Base-by-base conservation (phyloP, 64 coral and sea anemone genomes). In the Orbicella faveolata region DNA sequence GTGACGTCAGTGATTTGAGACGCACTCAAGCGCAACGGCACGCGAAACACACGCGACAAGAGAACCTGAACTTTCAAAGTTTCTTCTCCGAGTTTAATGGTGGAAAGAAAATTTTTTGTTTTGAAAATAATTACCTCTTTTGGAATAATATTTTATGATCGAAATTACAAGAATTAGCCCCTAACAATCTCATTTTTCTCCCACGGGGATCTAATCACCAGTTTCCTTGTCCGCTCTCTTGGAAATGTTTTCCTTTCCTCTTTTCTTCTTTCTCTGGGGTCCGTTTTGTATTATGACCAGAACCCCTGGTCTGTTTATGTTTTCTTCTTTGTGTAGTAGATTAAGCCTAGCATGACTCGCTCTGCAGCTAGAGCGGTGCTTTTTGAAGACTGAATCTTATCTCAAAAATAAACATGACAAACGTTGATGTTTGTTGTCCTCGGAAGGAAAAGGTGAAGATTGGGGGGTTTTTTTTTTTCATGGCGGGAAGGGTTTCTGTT, bases 321-420 rank as follows among this genome's bases (percentile, higher is more conserved):
- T 41, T 44, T 16, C 36, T 3, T 36, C 82, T 26, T 68, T 21
- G 64, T 70, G 11, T 23, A 85, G 37, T 72, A 9, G 34, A 85
- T 52, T 65, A 85, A 44, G 64, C 39, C 18, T n/a, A 17, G 82
- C 39, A 52, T 85, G 82, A 85, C 11, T 16, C n/a, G 41, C 19
- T 44, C 37, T 68, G 63, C 30, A 30, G 30, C 30, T 36, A 9
- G 17, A 26, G 39, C 82, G 82, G 82, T 85, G 63, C n/a, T 12
- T 35, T 85, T 85, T 85, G 82, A 85, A 85, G 82, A 85, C 73
- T 52, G 21, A 85, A 53, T 52, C 82, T 72, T 72, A 85, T 85
- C 82, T 72, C 39, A 4, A 72, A 82, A 39, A 85, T 72, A 85
- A 85, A 85, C 82, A 85, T 19, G 68, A 67, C 61, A 83, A 83